phyloP scores from a whole-genome alignment of 2,113 vertebrate genomes.

The Emydocephalus ijimae region DNA sequence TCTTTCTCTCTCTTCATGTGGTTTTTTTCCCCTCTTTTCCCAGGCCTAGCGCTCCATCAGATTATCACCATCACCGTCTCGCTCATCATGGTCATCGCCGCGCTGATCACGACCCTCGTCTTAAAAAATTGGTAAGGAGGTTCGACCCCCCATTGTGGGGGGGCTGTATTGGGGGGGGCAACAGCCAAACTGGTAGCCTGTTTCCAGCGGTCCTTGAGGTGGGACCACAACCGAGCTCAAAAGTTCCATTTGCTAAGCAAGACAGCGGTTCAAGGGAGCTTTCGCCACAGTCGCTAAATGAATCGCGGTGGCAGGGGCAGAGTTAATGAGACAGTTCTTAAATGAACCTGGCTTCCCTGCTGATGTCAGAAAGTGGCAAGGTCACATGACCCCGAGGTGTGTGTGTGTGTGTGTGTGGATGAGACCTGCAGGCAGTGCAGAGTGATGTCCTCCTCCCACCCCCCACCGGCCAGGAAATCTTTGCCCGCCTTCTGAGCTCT shows the following conservation, averaged over 20 bases:
- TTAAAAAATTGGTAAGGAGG: constrained; percentile 99
- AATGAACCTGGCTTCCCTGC: too few relatives aligned
- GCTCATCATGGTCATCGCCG: constrained; percentile 98
- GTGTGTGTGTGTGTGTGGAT: accelerated
- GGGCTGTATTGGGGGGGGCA: accelerated
- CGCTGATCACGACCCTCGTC: constrained; percentile 98
- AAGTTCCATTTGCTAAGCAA: too few relatives aligned
- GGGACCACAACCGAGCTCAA: too few relatives aligned
- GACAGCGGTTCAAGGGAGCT: too few relatives aligned
- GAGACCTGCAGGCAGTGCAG: accelerated
- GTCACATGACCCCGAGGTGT: too few relatives aligned
- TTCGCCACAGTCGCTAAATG: too few relatives aligned
- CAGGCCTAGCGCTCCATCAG: constrained; percentile 98
- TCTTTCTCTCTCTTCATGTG: not conserved
- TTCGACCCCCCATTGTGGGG: constrained; percentile 33
- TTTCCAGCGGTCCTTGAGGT: too few relatives aligned
- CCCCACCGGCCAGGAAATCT: not conserved
- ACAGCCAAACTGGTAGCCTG: not conserved
- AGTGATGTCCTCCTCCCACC: not conserved
- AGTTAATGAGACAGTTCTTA: too few relatives aligned
- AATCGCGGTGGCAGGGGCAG: too few relatives aligned
- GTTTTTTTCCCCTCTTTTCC: constrained; percentile 50
- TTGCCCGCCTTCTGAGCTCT: not conserved
- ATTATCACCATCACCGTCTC: constrained; percentile 99
- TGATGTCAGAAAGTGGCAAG: not conserved